Conservation (phyloP, 1,140 invertebrate genomes). For the Zelostemma sp. region DNA sequence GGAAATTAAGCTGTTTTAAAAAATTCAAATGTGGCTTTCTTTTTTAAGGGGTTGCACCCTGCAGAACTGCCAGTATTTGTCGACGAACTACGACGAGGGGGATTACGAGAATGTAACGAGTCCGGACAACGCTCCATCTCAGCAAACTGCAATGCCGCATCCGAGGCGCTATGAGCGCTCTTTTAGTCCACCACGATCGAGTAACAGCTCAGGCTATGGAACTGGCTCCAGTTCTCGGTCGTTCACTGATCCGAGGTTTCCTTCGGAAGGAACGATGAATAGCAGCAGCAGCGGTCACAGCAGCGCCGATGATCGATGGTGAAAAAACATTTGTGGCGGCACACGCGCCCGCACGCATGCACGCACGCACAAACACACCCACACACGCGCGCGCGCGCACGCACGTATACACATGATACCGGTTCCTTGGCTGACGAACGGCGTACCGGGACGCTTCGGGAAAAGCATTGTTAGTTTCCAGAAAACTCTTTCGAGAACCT, state of each 20-base stretch:
- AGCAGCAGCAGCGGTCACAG: constrained; percentile 78
- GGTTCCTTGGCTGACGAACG: too few relatives aligned
- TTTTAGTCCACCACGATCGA: constrained; percentile 85
- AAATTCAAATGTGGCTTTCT: too few relatives aligned
- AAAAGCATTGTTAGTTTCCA: too few relatives aligned
- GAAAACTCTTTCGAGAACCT: too few relatives aligned
- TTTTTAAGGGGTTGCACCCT: constrained; percentile 76
- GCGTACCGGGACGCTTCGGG: too few relatives aligned
- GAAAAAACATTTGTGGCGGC: constrained; percentile 44
- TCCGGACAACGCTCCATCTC: constrained; percentile 70
- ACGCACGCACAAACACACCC: too few relatives aligned
- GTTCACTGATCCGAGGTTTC: constrained; percentile 73
- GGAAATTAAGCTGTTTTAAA: too few relatives aligned
- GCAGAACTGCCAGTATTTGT: constrained; percentile 78
- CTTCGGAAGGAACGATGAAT: constrained; percentile 73
- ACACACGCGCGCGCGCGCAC: too few relatives aligned
- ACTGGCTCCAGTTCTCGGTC: constrained; percentile 83
- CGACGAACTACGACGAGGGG: constrained; percentile 74
- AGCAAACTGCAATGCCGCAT: constrained; percentile 70
- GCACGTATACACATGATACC: too few relatives aligned
- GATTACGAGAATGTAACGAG: constrained; percentile 80
- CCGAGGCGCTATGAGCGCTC: constrained; percentile 79
- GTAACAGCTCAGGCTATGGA: constrained; percentile 87
- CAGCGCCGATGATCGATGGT: constrained; percentile 77
- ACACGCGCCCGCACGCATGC: too few relatives aligned